Evolutionary conservation across 1,140 invertebrate species (phyloP).

Genomic region (Pissodes strobi): DNA sequence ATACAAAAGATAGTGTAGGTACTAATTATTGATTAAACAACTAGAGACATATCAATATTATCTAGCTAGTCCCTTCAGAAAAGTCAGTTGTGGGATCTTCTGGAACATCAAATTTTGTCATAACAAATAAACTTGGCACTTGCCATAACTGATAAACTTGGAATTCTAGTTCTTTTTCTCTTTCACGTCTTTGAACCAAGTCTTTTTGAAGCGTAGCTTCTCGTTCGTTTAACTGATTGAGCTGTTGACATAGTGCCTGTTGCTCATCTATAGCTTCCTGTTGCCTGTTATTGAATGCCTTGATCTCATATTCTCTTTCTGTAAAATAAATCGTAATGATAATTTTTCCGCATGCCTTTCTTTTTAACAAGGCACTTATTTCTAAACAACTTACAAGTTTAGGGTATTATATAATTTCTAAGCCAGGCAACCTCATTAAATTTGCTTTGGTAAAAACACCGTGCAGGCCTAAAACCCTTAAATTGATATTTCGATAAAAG

Average conservation of each 20-base stretch:
- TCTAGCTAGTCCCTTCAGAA: conserved; percentile 20
- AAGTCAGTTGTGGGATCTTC: conserved; percentile 19
- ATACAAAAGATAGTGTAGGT: too few species aligned
- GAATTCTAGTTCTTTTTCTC: conserved; percentile 48
- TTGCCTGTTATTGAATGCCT: conserved; percentile 41
- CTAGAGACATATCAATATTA: too few species aligned
- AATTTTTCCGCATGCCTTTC: neutral
- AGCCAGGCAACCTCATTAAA: too few species aligned
- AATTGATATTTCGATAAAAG: too few species aligned
- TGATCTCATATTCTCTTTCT: conserved; percentile 54
- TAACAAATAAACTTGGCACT: conserved; percentile 53
- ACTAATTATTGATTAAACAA: too few species aligned
- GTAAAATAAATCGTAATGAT: conserved; percentile 26
- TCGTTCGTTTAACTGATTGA: conserved; percentile 47
- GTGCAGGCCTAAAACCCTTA: too few species aligned
- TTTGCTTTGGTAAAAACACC: too few species aligned
- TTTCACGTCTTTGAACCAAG: conserved; percentile 43
- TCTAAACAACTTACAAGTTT: too few species aligned
- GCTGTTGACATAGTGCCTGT: conserved; percentile 44
- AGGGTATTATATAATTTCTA: too few species aligned
- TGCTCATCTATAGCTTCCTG: conserved; percentile 46
- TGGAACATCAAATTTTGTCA: conserved; percentile 42
- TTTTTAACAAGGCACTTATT: neutral
- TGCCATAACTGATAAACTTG: conserved; percentile 50
- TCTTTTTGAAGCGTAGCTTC: conserved; percentile 49